Conservation (phyloP, 2,888 invertebrate genomes). For the Rhaphigaster nebulosa region DNA sequence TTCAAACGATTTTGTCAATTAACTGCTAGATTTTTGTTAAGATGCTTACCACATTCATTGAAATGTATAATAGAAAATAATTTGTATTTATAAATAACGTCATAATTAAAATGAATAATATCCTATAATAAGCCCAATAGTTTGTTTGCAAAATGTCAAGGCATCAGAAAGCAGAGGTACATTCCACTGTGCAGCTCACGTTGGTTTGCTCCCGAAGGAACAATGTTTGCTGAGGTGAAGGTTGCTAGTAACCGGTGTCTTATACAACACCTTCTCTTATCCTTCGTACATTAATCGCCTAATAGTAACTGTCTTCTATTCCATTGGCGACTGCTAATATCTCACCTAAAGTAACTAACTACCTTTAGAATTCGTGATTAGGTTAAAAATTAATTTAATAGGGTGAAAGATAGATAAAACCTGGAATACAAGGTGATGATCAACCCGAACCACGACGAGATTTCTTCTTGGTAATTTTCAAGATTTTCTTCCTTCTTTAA, state of each 20-base stretch:
- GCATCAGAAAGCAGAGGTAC: conserved; percentile 4
- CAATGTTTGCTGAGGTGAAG: conserved; percentile 35
- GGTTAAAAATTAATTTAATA: neutral
- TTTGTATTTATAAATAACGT: neutral
- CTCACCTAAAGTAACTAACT: neutral
- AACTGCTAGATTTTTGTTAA: neutral
- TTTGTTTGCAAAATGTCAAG: conserved; percentile 47
- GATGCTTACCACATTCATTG: too few species aligned
- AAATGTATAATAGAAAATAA: neutral
- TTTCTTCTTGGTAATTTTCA: neutral
- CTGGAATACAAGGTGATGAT: neutral
- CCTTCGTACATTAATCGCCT: neutral
- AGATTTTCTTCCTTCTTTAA: too few species aligned
- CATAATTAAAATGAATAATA: neutral
- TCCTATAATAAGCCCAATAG: neutral
- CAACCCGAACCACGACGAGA: neutral
- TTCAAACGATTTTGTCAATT: neutral
- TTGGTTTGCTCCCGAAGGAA: conserved; percentile 24
- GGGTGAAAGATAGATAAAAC: neutral
- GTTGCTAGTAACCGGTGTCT: neutral
- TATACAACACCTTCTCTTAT: conserved; percentile 48
- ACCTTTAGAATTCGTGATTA: neutral
- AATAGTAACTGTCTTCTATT: neutral
- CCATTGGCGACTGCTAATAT: neutral
- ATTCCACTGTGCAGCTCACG: neutral